A percentile compares a stretch with the other conserved stretches of the same genome.
phyloP scores from a whole-genome alignment of 2,888 invertebrate species.

The Latheticus oryzae region DNA sequence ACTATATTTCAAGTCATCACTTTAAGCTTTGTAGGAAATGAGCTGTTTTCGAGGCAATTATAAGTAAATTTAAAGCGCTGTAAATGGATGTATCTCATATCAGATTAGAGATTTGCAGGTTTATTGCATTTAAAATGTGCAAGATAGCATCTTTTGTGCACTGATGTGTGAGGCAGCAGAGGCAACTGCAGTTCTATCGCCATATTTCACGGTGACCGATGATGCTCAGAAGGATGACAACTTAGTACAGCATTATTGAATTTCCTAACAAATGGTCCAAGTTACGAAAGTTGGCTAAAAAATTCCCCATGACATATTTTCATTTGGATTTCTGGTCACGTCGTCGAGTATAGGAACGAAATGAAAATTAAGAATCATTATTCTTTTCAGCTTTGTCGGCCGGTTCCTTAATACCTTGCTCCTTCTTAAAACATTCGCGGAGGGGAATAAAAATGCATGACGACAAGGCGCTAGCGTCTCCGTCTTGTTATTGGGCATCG shows the following conservation, averaged over 20 bases:
- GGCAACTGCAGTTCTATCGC: constrained; percentile 51
- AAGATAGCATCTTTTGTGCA: no score
- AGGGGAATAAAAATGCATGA: constrained; percentile 65
- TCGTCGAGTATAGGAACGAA: constrained; percentile 65
- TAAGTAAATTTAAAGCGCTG: no score
- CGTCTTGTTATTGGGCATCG: constrained; percentile 60
- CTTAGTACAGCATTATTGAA: constrained; percentile 66
- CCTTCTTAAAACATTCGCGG: constrained; percentile 62
- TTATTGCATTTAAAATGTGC: no score
- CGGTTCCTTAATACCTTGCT: constrained; percentile 65
- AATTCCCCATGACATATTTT: constrained; percentile 64
- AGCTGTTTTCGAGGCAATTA: no score
- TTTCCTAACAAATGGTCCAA: constrained; percentile 66
- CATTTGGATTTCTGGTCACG: constrained; percentile 64
- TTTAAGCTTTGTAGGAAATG: no score
- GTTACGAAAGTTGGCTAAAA: constrained; percentile 62
- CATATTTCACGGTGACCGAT: constrained; percentile 65
- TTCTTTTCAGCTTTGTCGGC: constrained; percentile 67
- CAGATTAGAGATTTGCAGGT: no score
- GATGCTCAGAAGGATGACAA: constrained; percentile 65
- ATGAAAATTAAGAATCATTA: constrained; percentile 68
- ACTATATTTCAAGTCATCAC: no score
- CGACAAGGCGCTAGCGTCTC: constrained; percentile 61
- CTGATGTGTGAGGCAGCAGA: no score
- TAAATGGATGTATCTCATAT: no score